A percentile compares a stretch with the other conserved stretches of the same genome.
Evolutionary conservation across 2,797 vertebrate species (phyloP).

Genomic region (Falco peregrinus): DNA sequence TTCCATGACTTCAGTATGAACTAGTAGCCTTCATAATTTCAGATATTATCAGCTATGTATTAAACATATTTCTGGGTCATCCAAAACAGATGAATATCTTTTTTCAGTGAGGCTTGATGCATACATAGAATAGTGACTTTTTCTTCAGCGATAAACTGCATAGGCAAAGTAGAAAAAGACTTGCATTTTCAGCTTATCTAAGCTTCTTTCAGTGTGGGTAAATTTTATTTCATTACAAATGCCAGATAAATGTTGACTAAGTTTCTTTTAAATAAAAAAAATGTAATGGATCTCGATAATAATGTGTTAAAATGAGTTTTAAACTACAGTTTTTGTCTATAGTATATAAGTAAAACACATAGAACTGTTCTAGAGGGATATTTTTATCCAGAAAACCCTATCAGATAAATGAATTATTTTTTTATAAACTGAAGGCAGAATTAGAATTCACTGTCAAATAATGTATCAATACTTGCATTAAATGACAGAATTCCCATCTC

Average conservation of each 20-base stretch:
- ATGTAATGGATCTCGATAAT: not conserved
- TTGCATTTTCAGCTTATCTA: not conserved
- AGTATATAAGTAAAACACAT: not conserved
- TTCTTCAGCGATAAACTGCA: not conserved
- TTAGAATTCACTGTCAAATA: not conserved
- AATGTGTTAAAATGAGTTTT: not conserved
- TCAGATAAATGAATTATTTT: not conserved
- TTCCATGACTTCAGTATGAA: not conserved
- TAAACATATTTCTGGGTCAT: not conserved
- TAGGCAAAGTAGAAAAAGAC: not conserved
- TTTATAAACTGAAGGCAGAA: not conserved
- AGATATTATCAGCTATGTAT: not conserved
- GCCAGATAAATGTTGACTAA: not conserved
- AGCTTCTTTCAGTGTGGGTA: not conserved
- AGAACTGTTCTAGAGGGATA: not conserved
- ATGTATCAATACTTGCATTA: not conserved
- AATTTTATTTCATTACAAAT: not conserved
- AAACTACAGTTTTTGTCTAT: not conserved
- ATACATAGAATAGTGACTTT: not conserved
- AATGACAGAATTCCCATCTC: not conserved
- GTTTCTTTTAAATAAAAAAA: not conserved
- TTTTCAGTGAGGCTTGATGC: not conserved
- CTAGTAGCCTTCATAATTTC: not conserved
- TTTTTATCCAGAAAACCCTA: not conserved
- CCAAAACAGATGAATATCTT: not conserved